Base-by-base conservation (phyloP, 2,797 vertebrate species). In the Columba guinea region DNA sequence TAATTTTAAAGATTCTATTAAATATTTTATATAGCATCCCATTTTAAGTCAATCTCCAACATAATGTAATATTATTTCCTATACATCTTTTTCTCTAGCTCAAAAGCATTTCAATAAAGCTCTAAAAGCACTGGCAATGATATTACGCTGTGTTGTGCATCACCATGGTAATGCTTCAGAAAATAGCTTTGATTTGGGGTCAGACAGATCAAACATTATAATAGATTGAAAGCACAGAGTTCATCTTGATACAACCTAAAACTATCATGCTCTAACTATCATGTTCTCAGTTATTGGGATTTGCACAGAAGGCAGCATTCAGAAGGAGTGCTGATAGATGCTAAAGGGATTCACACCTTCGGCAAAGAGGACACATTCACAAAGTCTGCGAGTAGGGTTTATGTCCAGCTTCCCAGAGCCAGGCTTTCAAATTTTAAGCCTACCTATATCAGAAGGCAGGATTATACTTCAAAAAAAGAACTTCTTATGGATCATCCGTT, bases 151-250 rank as follows among this genome's bases (percentile, higher is more conserved):
- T 35, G 62, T 55, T 92, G 80, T 78, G 64, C 90, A 93, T 97
- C 90, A 90, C 96, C 95, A 96, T 95, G 95, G 94, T 60, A 93
- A 96, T 95, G 90, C 34, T 78, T 64, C 84, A 87, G 91, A 92
- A 96, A 95, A 92, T 19, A 80, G 94, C 78, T 83, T 71, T 80
- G 84, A 83, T 94, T 95, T 87, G 78, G 65, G 93, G 88, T 96
- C 64, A n/a, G 86, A 62, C 78, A 93, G 88, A 85, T 85, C 91
- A 94, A 92, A 85, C 27, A 68, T 65, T 75, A 20, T 46, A 94
- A 87, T 37, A 89, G 76, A 89, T 15, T 83, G 79, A 85, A 93
- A 84, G 74, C 14, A 78, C 37, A 56, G 44, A 76, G 79, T 90
- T 96, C 90, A 82, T 70, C 93, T 48, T 9, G 60, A 80, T 95